Evolutionary conservation across 2,888 invertebrate genomes (phyloP).

Genomic region (Leucozona laternaria): DNA sequence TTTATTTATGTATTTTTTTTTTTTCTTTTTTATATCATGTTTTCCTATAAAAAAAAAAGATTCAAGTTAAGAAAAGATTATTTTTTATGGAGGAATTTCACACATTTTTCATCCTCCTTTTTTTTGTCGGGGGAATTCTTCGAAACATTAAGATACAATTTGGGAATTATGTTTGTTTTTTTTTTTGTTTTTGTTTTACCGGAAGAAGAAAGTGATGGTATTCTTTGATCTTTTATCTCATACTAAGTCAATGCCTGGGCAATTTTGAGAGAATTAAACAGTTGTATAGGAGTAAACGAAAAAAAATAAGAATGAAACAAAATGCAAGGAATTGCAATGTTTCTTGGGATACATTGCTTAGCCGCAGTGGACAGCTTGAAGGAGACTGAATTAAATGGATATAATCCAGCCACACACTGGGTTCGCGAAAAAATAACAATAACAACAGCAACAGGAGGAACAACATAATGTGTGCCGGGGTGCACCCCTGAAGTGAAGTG

Average conservation of each 20-base stretch:
- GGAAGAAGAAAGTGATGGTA: constrained; percentile 41
- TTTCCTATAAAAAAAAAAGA: constrained; percentile 57
- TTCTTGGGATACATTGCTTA: constrained; percentile 24
- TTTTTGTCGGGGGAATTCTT: constrained; percentile 31
- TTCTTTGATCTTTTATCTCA: constrained; percentile 36
- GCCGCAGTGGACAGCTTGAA: constrained; percentile 36
- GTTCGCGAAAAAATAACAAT: constrained; percentile 1
- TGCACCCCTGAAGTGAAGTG: constrained; percentile 63
- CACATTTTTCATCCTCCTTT: constrained; percentile 59
- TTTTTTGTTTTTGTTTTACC: not conserved
- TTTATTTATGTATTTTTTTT: not conserved
- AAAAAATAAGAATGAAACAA: constrained; percentile 12
- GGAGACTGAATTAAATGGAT: constrained; percentile 65
- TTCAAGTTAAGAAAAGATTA: not conserved
- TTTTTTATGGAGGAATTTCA: constrained; percentile 40
- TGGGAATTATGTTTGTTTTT: constrained; percentile 5
- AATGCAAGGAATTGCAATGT: constrained; percentile 46
- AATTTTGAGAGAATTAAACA: constrained; percentile 15
- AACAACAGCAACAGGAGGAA: constrained; percentile 34
- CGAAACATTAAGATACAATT: constrained; percentile 18
- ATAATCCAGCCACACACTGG: constrained; percentile 48
- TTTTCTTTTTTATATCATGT: constrained; percentile 12
- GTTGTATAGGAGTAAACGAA: not conserved
- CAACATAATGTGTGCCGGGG: constrained; percentile 9
- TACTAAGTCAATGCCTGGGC: constrained; percentile 20